Percentiles rank a stretch among this genome's conserved stretches.
These are phyloP conservation scores for Spatula clypeata DNA, from an alignment of 2,797 vertebrate genomes.

Conservation along the genomic window DNA sequence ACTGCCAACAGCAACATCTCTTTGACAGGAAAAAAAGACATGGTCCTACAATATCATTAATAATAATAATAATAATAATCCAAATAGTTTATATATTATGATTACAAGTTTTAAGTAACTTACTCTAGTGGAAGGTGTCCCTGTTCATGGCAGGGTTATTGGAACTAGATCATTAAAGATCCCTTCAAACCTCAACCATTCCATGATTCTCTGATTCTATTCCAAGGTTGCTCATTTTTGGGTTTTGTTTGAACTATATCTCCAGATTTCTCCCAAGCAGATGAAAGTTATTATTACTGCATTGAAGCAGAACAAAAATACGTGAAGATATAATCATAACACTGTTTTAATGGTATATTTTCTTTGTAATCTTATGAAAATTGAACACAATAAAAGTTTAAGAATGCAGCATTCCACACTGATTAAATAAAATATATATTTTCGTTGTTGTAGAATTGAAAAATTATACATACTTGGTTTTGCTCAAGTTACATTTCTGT, in stretches of 20 bases:
- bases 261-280: constrained; percentile 47
- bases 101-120: not conserved
- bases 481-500: not conserved
- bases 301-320: not conserved
- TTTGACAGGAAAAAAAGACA: not conserved
- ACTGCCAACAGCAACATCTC: not conserved
- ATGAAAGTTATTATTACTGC: constrained; percentile 32
- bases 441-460: not conserved
- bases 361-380: not conserved
- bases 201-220: not conserved
- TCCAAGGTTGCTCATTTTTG: not conserved
- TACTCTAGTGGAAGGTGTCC: not conserved
- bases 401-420: not conserved
- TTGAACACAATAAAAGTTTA: not conserved
- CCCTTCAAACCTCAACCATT: not conserved
- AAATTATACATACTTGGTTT: not conserved
- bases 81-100: no score
- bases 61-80: no score
- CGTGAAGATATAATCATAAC: not conserved
- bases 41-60: not conserved
- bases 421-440: not conserved
- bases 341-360: not conserved
- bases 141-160: not conserved
- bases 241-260: not conserved
- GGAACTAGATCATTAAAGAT: not conserved